Percentiles rank a stretch among this genome's conserved stretches.
These are phyloP conservation scores for Siphlonurus alternatus DNA, from an alignment of 2,888 invertebrate species.

Conservation along the genomic window DNA sequence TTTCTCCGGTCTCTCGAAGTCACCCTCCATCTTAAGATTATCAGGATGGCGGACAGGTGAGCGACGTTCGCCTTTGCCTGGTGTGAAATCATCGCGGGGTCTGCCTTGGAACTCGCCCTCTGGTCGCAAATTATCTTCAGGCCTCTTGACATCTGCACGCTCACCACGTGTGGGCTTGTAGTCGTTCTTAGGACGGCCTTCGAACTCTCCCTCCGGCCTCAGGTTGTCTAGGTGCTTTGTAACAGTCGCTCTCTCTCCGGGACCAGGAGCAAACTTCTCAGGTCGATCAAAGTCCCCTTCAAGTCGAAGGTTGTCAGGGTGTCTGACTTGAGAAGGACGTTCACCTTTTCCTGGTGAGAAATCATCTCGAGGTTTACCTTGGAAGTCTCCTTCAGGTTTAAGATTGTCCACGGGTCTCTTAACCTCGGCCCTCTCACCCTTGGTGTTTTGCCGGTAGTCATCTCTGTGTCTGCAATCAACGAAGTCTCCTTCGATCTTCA, in stretches of 20 bases:
- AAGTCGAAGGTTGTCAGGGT: conserved; percentile 13
- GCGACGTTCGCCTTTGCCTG: conserved; percentile 16
- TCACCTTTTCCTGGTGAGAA: conserved; percentile 17
- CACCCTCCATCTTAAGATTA: conserved; percentile 21
- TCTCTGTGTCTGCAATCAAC: conserved; percentile 22
- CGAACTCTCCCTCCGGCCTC: conserved; percentile 36
- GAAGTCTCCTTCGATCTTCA: conserved; percentile 38
- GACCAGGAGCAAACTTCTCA: conserved; percentile 29
- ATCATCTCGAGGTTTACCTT: conserved; percentile 18
- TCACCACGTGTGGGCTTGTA: conserved; percentile 20
- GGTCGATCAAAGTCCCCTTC: conserved; percentile 24
- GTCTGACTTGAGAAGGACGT: conserved; percentile 7
- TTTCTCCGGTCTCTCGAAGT: conserved; percentile 28
- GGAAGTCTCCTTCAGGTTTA: conserved; percentile 24
- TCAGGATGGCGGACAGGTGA: conserved; percentile 18
- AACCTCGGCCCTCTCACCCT: conserved; percentile 17
- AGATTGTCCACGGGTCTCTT: conserved; percentile 19
- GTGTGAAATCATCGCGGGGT: conserved; percentile 6
- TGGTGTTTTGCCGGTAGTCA: conserved; percentile 30
- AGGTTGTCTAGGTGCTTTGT: conserved; percentile 29
- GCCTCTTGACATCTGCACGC: conserved; percentile 21
- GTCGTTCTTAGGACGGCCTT: conserved; percentile 23
- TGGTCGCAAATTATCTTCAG: conserved; percentile 23
- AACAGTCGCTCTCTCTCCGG: conserved; percentile 35
- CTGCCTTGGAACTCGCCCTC: conserved; percentile 33